Conservation (phyloP, 2,113 vertebrate genomes). For the Probosciger aterrimus region DNA sequence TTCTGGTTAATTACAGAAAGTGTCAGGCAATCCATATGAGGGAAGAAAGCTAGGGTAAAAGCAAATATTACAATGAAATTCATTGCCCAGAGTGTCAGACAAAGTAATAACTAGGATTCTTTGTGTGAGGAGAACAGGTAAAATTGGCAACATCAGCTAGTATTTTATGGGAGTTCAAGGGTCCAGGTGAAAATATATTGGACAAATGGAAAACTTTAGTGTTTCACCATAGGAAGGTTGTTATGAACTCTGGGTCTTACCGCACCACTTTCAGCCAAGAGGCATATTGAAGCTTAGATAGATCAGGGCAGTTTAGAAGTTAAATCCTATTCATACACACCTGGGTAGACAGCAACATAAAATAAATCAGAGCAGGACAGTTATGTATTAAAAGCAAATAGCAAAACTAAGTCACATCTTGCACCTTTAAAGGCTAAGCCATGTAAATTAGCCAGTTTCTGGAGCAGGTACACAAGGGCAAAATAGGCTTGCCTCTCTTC, state of each 20-base stretch:
- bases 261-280: not conserved
- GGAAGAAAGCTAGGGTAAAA: not conserved
- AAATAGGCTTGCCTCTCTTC: not conserved
- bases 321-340: not conserved
- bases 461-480: not conserved
- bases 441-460: not conserved
- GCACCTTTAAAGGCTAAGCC: not conserved
- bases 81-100: not conserved
- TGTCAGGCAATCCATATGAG: not conserved
- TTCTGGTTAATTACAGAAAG: slow-evolving; percentile 36
- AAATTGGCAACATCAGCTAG: not conserved
- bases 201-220: not conserved
- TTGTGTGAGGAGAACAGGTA: not conserved
- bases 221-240: not conserved
- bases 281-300: not conserved
- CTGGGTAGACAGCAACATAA: not conserved
- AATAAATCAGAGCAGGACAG: not conserved
- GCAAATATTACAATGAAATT: slow-evolving; percentile 28
- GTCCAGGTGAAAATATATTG: slow-evolving; percentile 19
- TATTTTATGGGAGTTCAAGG: not conserved
- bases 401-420: not conserved
- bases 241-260: not conserved
- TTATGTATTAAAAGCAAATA: not conserved
- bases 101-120: not conserved
- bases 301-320: not conserved